Base-by-base conservation (phyloP, 2,888 invertebrate genomes). In the Cantharis rufa region DNA sequence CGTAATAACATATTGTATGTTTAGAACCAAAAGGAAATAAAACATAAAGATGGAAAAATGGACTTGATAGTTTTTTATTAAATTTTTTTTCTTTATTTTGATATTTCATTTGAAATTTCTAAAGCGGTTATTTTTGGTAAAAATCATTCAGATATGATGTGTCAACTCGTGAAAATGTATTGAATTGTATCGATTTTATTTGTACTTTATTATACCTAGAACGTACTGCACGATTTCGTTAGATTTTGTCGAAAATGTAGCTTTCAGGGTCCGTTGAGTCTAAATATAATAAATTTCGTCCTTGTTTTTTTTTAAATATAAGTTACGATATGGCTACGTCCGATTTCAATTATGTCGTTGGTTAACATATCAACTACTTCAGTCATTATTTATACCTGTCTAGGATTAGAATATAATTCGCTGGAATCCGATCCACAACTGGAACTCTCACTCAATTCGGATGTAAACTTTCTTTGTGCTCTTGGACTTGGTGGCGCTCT, bases 381-480 rank as follows among this genome's bases (percentile, higher is more conserved):
- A 48, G 1, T 48, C n/a, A 48, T n/a, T 48, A 48, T n/a, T 48
- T 48, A 75, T 78, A 88, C 88, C 82, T 88, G 88, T 85, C 88
- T 80, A 7, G 87, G 84, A 81, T 87, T 88, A 32, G 88, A 80
- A 81, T 85, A 88, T 16, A 88, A 88, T 84, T 93, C 93, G 82
- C 92, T 93, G 63, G 92, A 92, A 84, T 93, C 93, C 71, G 92
- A 92, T 18, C 92, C 92, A 83, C 92, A 92, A 81, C 93, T 93
- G 68, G 92, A 92, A 84, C 92, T 93, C 83, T 93, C 93, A 84
- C 92, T 92, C 82, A 93, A 88, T 82, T 93, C 93, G 27, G 91
- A 90, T 32, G 92, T 90, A 83, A 92, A 92, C 83, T 92, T 92
- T 63, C 93, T 87, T 72, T 91, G 90, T 1, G 92, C 92, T 71